These are phyloP conservation scores for Urocyon cinereoargenteus DNA, from an alignment of 2,797 vertebrate species.

Conservation along the genomic window DNA sequence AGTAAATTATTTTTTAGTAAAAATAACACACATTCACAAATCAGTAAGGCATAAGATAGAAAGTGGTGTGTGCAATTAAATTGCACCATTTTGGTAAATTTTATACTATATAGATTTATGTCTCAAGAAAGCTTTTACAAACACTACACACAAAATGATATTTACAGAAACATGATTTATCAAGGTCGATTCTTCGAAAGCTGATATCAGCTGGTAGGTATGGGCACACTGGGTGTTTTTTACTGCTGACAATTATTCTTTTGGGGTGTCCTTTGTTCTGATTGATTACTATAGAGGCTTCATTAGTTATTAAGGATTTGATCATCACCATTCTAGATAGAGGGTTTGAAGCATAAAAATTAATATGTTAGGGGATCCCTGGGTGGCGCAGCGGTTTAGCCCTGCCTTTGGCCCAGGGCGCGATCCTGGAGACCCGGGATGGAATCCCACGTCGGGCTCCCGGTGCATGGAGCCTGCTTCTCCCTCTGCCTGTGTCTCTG, in stretches of 20 bases:
- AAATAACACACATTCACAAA: background rate
- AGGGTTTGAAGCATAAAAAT: background rate
- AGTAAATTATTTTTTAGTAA: background rate
- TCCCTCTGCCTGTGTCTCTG: no score
- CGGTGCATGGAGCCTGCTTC: no score
- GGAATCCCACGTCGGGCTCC: no score
- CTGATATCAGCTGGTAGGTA: background rate
- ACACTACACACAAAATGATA: background rate
- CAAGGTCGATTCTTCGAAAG: background rate
- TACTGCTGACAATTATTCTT: background rate
- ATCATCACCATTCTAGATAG: background rate
- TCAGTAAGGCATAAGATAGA: background rate
- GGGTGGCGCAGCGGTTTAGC: no score
- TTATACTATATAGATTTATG: background rate
- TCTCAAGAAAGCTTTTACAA: background rate
- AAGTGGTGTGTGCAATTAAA: background rate
- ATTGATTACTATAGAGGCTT: background rate
- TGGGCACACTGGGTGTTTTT: accelerated
- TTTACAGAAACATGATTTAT: background rate
- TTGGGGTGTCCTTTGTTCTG: background rate
- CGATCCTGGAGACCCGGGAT: no score
- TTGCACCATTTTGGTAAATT: background rate
- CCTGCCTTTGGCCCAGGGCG: no score
- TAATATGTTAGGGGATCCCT: background rate
- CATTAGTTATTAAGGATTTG: background rate